Percentiles rank a stretch among this genome's conserved stretches.
Conservation (phyloP, 2,797 vertebrate species). For the Cyclopterus lumpus region DNA sequence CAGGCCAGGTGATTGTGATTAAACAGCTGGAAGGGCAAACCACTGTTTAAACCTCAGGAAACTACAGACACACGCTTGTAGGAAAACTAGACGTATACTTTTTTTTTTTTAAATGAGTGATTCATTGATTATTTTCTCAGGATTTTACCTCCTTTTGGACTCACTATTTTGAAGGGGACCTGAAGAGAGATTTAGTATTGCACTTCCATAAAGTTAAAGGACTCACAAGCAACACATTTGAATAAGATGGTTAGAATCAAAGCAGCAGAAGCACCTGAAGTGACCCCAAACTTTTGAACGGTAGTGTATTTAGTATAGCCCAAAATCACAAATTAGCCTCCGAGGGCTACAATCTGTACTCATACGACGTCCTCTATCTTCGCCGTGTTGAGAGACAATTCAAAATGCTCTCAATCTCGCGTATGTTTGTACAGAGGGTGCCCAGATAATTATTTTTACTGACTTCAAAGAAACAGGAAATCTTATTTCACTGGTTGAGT, state of each 20-base stretch:
- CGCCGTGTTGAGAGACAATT: not conserved
- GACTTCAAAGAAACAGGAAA: not conserved
- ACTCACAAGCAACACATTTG: not conserved
- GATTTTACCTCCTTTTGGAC: not conserved
- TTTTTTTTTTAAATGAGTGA: not conserved
- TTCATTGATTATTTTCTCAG: not conserved
- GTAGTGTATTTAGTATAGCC: no score
- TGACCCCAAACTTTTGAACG: no score
- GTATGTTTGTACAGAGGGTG: not conserved
- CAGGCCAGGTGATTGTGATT: constrained; percentile 53
- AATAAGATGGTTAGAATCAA: not conserved
- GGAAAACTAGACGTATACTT: not conserved
- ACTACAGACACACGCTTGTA: constrained; percentile 1
- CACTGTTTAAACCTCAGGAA: constrained; percentile 21
- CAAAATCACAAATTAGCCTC: no score
- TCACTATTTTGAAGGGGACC: not conserved
- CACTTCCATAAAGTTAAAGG: not conserved
- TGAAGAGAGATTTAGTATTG: not conserved
- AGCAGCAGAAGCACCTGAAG: no score
- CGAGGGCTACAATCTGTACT: no score
- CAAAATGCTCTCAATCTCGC: not conserved
- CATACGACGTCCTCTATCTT: no score
- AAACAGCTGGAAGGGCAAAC: constrained; percentile 36
- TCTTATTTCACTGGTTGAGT: constrained; percentile 9
- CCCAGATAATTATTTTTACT: not conserved